A percentile compares a stretch with the other conserved stretches of the same genome.
Conservation (phyloP, 2,888 invertebrate genomes). For the Coleophora deauratella region DNA sequence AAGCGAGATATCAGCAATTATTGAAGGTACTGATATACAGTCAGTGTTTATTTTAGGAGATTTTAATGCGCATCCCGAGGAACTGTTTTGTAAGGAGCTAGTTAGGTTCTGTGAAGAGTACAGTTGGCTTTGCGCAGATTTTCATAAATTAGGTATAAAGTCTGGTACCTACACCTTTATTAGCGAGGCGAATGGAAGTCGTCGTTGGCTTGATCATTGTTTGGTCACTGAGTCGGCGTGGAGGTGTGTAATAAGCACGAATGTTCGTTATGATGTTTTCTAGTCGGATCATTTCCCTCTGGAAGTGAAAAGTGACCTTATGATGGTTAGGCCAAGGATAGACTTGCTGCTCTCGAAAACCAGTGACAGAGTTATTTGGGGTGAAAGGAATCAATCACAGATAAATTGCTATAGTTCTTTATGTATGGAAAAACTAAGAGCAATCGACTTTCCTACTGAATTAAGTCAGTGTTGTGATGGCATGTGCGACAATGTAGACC, state of each 20-base stretch:
- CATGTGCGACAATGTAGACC: no score
- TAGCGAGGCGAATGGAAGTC: constrained; percentile 7
- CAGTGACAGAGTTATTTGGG: constrained; percentile 9
- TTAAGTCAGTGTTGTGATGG: no score
- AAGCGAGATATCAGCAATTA: no score
- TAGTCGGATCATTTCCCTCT: constrained; percentile 14
- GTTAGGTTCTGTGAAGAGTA: constrained; percentile 2
- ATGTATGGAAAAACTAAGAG: no score
- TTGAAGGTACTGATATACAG: constrained; percentile 10
- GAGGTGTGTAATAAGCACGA: not conserved
- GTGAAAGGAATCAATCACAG: constrained; percentile 6
- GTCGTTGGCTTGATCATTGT: constrained; percentile 14
- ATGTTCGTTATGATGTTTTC: constrained; percentile 8
- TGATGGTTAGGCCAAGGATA: not conserved
- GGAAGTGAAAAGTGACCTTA: constrained; percentile 5
- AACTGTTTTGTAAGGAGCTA: constrained; percentile 6
- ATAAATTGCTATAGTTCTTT: no score
- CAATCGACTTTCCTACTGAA: no score
- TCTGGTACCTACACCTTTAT: not conserved
- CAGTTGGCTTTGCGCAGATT: constrained; percentile 3
- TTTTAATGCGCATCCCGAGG: no score
- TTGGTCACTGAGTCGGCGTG: constrained; percentile 7
- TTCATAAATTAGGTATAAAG: constrained; percentile 1
- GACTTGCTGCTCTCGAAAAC: constrained; percentile 1
- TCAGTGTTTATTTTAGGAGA: constrained; percentile 7